A percentile compares a stretch with the other conserved stretches of the same genome.
phyloP scores from a whole-genome alignment of 2,113 vertebrate species.

The Pterophyllum scalare region DNA sequence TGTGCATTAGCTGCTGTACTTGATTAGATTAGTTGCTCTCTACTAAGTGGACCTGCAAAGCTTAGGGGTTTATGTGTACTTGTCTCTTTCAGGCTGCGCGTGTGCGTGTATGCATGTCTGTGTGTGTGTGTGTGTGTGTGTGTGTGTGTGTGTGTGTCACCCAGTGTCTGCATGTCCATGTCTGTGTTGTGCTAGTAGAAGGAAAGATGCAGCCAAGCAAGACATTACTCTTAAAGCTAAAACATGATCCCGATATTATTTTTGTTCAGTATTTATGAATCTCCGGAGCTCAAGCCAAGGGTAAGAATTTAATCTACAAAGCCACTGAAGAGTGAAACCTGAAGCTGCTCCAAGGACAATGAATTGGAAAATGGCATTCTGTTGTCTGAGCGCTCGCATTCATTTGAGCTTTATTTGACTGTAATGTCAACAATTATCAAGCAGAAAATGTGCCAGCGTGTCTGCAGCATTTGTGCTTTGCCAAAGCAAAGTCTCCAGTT shows the following conservation, averaged over 20 bases:
- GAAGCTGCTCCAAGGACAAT: constrained; percentile 2
- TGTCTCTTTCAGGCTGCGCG: constrained; percentile 10
- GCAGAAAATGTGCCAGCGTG: constrained; percentile 16
- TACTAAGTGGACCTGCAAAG: constrained; percentile 69
- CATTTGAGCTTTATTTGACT: constrained; percentile 22
- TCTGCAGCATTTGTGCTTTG: background rate
- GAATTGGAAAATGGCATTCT: background rate
- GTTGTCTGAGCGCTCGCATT: constrained; percentile 2
- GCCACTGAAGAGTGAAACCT: constrained; percentile 20
- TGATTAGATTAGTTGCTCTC: constrained; percentile 72
- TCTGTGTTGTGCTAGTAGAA: background rate
- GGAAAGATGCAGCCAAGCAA: constrained; percentile 24
- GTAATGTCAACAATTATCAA: constrained; percentile 21
- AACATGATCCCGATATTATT: constrained; percentile 3
- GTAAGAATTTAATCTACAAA: constrained; percentile 17
- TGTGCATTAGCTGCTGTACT: constrained; percentile 71
- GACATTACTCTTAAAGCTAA: constrained; percentile 17
- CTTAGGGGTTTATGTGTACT: constrained; percentile 57
- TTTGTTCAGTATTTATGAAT: constrained; percentile 10
- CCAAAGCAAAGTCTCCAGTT: constrained; percentile 23
- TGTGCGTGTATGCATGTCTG: constrained; percentile 3
- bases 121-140: background rate
- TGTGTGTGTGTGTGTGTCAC: background rate
- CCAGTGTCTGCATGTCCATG: background rate
- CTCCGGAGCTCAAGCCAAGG: background rate